phyloP scores from a whole-genome alignment of 2,113 vertebrate species.

The Dendropsophus ebraccatus region DNA sequence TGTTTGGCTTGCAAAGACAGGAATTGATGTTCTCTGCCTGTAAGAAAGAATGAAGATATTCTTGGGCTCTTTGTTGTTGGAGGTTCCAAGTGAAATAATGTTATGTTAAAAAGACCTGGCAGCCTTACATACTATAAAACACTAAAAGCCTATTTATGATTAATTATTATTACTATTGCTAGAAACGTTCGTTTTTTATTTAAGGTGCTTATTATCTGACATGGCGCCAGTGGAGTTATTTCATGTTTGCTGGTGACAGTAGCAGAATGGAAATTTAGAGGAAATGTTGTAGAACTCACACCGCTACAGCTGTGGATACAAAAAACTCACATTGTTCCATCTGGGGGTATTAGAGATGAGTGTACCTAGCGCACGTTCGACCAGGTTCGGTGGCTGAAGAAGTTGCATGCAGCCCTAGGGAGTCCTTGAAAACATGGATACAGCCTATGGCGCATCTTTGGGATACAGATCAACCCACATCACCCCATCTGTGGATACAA shows the following conservation, averaged over 20 bases:
- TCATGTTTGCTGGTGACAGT: neutral
- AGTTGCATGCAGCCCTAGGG: too few relatives aligned
- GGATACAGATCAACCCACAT: too few relatives aligned
- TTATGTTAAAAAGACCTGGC: constrained; percentile 6
- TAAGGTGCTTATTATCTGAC: neutral
- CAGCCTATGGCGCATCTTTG: too few relatives aligned
- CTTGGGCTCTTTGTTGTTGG: neutral
- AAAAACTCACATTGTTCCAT: neutral
- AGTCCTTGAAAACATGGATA: too few relatives aligned
- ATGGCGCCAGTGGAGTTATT: neutral
- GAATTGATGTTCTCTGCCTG: constrained; percentile 25
- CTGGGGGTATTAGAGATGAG: too few relatives aligned
- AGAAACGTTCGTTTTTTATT: neutral
- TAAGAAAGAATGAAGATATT: neutral
- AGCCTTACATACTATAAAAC: neutral
- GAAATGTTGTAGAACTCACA: neutral
- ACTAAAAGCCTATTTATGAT: neutral
- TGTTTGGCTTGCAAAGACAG: neutral
- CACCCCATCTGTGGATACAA: too few relatives aligned
- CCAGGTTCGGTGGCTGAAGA: too few relatives aligned
- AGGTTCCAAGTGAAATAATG: neutral
- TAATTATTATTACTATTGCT: constrained; percentile 6
- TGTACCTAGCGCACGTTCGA: too few relatives aligned
- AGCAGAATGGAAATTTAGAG: neutral
- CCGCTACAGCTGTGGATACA: neutral